Evolutionary conservation across 2,888 invertebrate genomes (phyloP).

Genomic region (Euspilapteryx auroguttella): DNA sequence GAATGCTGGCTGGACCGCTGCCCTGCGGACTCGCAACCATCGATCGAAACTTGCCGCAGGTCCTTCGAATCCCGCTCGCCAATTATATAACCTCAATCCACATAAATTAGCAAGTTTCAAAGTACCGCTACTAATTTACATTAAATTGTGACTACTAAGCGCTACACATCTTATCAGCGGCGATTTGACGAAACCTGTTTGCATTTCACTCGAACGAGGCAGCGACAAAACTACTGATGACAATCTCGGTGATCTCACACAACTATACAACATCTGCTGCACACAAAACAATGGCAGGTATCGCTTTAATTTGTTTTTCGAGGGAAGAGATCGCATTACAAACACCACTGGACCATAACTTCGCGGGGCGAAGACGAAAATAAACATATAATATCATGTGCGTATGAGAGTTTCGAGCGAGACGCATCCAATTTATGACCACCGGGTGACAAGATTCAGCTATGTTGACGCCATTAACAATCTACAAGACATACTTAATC

Average conservation of each 20-base stretch:
- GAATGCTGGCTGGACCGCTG: constrained; percentile 42
- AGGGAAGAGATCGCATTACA: constrained; percentile 55
- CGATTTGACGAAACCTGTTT: no score
- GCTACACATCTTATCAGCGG: no score
- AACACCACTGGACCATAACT: constrained; percentile 58
- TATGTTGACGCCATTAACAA: no score
- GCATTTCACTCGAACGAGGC: no score
- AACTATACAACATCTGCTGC: no score
- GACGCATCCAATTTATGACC: constrained; percentile 52
- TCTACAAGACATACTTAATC: no score
- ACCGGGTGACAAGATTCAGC: constrained; percentile 7
- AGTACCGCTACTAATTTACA: constrained; percentile 16
- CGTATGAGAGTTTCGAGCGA: constrained; percentile 54
- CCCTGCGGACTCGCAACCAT: no score
- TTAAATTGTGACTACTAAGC: constrained; percentile 37
- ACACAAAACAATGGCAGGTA: constrained; percentile 30
- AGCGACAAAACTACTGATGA: no score
- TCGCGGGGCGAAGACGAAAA: constrained; percentile 57
- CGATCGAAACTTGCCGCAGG: no score
- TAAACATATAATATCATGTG: constrained; percentile 59
- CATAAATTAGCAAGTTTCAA: constrained; percentile 16
- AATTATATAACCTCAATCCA: constrained; percentile 22
- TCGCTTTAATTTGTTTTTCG: constrained; percentile 48
- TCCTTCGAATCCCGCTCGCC: constrained; percentile 30
- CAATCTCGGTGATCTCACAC: no score